Evolutionary conservation across 2,113 vertebrate genomes (phyloP), one percentile per base, ranked within the genome.

Genomic region (Tyrannus savana): DNA sequence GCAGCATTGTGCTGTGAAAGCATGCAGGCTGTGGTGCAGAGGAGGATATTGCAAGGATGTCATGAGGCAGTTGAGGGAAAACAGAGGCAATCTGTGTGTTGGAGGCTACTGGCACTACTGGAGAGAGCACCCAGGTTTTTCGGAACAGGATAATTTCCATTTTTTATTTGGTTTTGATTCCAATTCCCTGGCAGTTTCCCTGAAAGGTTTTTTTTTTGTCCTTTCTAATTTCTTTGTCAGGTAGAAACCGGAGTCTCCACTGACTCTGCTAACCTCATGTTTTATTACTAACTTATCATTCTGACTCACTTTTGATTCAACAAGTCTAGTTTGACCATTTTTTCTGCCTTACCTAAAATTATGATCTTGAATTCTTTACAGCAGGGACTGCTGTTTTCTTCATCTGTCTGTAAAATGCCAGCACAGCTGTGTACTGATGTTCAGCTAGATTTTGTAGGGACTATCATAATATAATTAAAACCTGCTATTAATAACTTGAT

Each of bases 401-500:
- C 25, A 47, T 19, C 46, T 63, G 8, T 53, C 21, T 46, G 8
- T 82, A 88, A 90, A 92, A 76, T 67, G 30, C 12, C 41, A 62
- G 44, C n/a, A 66, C 8, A 62, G 9, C 56, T 90, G 7, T 18
- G 9, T 71, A 33, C 18, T 50, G 24, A 5, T 52, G 17, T 68
- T 85, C 42, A 76, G 8, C 33, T 67, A 55, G 49, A 35, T 16
- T 63, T 84, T 95, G 24, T 35, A 42, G 39, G 11, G 7, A 19
- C 79, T 66, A 46, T 23, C 8, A 28, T 62, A 67, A 71, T 74
- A 24, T 25, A 80, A 69, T 80, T 83, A 88, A 83, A 83, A 93
- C 58, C 41, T 83, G 9, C 53, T 95, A 39, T 83, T 94, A 91
- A 69, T 80, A 86, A 68, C 44, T 86, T 44, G 14, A 58, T 89